Evolutionary conservation across 2,113 vertebrate species (phyloP).

Genomic region (Ammodytes marinus): DNA sequence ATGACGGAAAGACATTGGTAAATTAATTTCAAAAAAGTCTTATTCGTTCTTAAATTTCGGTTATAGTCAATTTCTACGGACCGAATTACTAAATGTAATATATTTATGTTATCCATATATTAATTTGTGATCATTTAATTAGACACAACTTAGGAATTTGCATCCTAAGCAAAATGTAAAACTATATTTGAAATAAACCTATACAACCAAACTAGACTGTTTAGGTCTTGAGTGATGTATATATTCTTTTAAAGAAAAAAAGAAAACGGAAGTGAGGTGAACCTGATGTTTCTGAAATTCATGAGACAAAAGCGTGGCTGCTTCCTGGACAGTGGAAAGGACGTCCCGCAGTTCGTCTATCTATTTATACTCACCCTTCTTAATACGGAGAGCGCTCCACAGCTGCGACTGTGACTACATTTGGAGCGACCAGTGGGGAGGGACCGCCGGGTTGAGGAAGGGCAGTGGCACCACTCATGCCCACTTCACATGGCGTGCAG

Average conservation of each 20-base stretch:
- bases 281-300: background rate
- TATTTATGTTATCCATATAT: too few relatives aligned
- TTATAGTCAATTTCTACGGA: too few relatives aligned
- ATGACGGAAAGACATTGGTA: too few relatives aligned
- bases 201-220: too few relatives aligned
- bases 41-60: too few relatives aligned
- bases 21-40: too few relatives aligned
- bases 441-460: constrained; percentile 38
- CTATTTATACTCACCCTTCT: constrained; percentile 72
- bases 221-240: too few relatives aligned
- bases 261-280: background rate
- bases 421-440: constrained; percentile 66
- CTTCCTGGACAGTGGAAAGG: constrained; percentile 3
- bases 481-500: constrained; percentile 29
- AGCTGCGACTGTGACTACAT: constrained; percentile 68
- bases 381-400: constrained; percentile 54
- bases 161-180: too few relatives aligned
- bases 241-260: background rate
- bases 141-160: too few relatives aligned
- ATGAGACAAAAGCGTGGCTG: background rate
- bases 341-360: constrained; percentile 26
- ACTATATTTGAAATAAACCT: too few relatives aligned
- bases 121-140: too few relatives aligned
- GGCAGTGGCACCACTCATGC: constrained; percentile 25
- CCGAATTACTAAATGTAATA: too few relatives aligned